Percentiles rank a stretch among this genome's conserved stretches.
Evolutionary conservation across 2,888 invertebrate genomes (phyloP).

Genomic region (Lamellibrachia satsuma): DNA sequence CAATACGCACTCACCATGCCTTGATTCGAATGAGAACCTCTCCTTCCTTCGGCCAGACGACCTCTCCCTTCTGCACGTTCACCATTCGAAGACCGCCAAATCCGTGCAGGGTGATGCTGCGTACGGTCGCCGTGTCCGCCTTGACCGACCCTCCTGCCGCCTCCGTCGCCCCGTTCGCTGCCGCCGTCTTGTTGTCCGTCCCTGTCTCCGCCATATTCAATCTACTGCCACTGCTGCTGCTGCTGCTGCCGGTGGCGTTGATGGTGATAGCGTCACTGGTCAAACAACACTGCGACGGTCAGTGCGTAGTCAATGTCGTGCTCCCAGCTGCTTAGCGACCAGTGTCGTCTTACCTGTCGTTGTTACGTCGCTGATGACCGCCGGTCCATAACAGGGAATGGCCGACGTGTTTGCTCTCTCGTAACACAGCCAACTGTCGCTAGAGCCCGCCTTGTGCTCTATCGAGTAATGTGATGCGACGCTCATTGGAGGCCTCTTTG

Average conservation of each 20-base stretch:
- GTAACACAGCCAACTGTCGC: background rate
- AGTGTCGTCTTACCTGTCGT: background rate
- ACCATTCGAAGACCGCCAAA: slow-evolving; percentile 88
- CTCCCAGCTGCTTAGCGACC: background rate
- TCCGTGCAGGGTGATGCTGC: slow-evolving; percentile 83
- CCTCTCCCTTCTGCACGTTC: slow-evolving; percentile 83
- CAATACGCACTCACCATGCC: slow-evolving; percentile 79
- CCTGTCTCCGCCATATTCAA: slow-evolving; percentile 29
- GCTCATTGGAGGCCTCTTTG: background rate
- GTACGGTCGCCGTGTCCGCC: slow-evolving; percentile 77
- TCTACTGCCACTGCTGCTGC: slow-evolving; percentile 32
- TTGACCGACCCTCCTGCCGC: slow-evolving; percentile 48
- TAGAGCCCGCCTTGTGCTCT: background rate
- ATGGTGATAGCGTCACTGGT: slow-evolving; percentile 22
- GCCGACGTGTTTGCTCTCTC: background rate
- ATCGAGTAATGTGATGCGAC: background rate
- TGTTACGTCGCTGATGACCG: background rate
- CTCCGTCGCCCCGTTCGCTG: slow-evolving; percentile 64
- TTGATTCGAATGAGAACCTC: slow-evolving; percentile 84
- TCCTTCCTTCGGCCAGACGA: slow-evolving; percentile 71
- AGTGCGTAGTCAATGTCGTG: background rate
- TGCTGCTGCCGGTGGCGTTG: slow-evolving; percentile 13
- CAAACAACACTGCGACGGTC: background rate
- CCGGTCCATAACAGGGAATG: background rate
- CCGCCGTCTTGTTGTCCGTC: slow-evolving; percentile 29